Conservation (phyloP, 2,888 invertebrate genomes). For the Ormyrus nitidulus region DNA sequence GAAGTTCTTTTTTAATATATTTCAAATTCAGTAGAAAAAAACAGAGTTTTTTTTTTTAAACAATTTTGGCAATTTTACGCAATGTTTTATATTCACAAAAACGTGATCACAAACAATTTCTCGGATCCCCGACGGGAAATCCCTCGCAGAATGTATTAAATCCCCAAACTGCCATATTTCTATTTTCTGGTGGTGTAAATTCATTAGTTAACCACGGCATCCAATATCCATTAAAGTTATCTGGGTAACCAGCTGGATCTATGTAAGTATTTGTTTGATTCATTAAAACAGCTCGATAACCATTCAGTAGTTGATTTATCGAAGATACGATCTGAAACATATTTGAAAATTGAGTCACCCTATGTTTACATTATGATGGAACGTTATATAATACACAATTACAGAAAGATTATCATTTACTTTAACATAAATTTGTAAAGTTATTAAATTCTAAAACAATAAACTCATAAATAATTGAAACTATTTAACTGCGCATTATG, state of each 20-base stretch:
- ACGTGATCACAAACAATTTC: slow-evolving; percentile 37
- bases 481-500: background rate
- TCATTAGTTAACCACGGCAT: slow-evolving; percentile 66
- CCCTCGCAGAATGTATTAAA: slow-evolving; percentile 31
- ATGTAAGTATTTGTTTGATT: slow-evolving; percentile 58
- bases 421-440: too few relatives aligned
- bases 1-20: too few relatives aligned
- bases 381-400: too few relatives aligned
- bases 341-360: too few relatives aligned
- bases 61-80: background rate
- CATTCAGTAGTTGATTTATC: slow-evolving; percentile 17
- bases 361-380: too few relatives aligned
- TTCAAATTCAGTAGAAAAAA: too few relatives aligned
- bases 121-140: slow-evolving; percentile 35
- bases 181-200: slow-evolving; percentile 26
- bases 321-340: background rate
- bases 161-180: slow-evolving; percentile 30
- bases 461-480: background rate
- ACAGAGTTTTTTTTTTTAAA: too few relatives aligned
- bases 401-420: too few relatives aligned
- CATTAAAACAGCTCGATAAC: slow-evolving; percentile 53
- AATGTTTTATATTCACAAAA: background rate
- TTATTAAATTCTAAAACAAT: too few relatives aligned
- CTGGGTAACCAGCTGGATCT: slow-evolving; percentile 64
- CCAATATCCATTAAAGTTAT: slow-evolving; percentile 66